Evolutionary conservation across 2,797 vertebrate species (phyloP).

Genomic region (Oreortyx pictus): DNA sequence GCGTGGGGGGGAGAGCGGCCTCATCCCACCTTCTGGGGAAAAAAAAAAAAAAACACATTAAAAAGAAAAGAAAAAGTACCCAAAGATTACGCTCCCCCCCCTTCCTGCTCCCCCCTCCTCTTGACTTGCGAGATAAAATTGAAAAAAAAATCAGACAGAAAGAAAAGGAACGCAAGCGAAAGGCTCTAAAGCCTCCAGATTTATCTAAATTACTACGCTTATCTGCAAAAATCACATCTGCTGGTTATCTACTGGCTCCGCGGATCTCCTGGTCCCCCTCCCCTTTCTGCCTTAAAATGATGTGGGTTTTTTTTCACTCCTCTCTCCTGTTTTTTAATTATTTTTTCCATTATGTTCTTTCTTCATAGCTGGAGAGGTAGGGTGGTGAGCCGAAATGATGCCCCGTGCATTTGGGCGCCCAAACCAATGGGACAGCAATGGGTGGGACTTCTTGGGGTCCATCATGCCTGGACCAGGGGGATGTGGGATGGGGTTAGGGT

Average conservation of each 20-base stretch:
- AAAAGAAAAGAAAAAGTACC: conserved; percentile 83
- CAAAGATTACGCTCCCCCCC: conserved; percentile 72
- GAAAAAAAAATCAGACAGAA: conserved; percentile 76
- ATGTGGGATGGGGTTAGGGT: too few species aligned
- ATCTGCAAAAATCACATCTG: conserved; percentile 97
- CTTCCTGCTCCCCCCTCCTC: conserved; percentile 54
- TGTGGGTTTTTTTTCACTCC: background rate
- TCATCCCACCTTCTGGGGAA: conserved; percentile 92
- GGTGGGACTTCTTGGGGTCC: too few species aligned
- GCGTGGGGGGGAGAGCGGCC: background rate
- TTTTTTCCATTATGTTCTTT: conserved; percentile 68
- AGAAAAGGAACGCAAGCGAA: conserved; percentile 82
- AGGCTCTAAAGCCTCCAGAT: conserved; percentile 87
- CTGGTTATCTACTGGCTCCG: conserved; percentile 84
- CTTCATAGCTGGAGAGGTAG: conserved; percentile 54
- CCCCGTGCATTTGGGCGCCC: background rate
- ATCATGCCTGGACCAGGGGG: too few species aligned
- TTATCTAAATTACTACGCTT: conserved; percentile 97
- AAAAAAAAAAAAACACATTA: conserved; percentile 83
- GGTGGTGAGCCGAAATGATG: background rate
- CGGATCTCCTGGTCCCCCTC: conserved; percentile 65
- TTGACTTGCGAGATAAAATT: conserved; percentile 91
- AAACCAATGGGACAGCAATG: too few species aligned
- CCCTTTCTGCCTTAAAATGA: conserved; percentile 79
- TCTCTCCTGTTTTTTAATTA: conserved; percentile 77